Conservation (phyloP, 2,797 vertebrate species). For the Coranthus polyacanthus region DNA sequence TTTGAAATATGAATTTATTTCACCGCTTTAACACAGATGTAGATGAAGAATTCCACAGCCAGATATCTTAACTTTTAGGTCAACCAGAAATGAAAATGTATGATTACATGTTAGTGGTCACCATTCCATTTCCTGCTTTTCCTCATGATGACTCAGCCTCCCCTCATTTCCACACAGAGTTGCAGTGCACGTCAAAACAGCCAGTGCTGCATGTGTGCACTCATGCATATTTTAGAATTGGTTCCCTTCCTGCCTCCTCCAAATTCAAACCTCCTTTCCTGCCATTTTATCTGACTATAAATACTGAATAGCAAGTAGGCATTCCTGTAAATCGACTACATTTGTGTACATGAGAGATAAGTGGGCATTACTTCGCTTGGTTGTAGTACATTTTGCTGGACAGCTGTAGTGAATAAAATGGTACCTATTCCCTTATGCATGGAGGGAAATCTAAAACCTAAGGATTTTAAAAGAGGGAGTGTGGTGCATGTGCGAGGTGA, state of each 20-base stretch:
- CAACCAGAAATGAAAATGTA: not conserved
- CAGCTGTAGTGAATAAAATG: constrained; percentile 56
- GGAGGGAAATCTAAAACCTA: constrained; percentile 32
- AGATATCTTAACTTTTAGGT: not conserved
- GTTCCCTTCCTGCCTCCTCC: constrained; percentile 29
- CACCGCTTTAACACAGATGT: not conserved
- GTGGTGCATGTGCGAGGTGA: constrained; percentile 41
- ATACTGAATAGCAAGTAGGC: constrained; percentile 72
- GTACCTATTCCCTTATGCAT: constrained; percentile 54
- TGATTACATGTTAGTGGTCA: constrained; percentile 29
- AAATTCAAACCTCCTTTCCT: constrained; percentile 55
- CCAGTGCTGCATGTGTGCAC: constrained; percentile 36
- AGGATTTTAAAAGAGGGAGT: constrained; percentile 31
- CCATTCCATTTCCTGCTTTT: constrained; percentile 1
- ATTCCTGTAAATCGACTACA: constrained; percentile 68
- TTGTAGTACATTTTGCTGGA: constrained; percentile 57
- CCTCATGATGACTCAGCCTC: constrained; percentile 30
- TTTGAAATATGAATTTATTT: not conserved
- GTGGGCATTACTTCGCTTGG: constrained; percentile 59
- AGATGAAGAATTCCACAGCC: constrained; percentile 5
- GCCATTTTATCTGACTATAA: constrained; percentile 70
- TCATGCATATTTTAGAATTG: constrained; percentile 74
- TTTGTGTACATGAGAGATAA: constrained; percentile 76
- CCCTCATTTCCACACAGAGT: constrained; percentile 33
- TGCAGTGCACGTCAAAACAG: constrained; percentile 35